Base-by-base conservation (phyloP, 2,113 vertebrate species). In the Centropus unirufus region DNA sequence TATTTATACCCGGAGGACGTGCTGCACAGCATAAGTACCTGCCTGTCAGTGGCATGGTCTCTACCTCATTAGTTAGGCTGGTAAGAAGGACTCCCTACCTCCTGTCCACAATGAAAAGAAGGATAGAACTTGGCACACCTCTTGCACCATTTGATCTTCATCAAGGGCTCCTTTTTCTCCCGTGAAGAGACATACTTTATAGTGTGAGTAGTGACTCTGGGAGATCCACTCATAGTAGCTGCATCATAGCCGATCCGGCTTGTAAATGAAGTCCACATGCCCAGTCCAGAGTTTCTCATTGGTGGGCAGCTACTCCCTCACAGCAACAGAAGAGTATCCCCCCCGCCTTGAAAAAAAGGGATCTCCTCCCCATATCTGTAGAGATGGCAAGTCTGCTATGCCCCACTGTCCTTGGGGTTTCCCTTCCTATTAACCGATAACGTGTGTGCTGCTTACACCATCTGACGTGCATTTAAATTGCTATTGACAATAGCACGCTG, bases 401-500 rank as follows among this genome's bases (percentile, higher is more conserved):
- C 34, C n/a, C 29, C 61, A 29, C 61, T 84, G 77, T 36, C 78
- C 95, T 81, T 86, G 79, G 63, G 78, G 67, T 17, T 79, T 76
- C 16, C 30, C 21, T 76, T 69, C 36, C 17, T 34, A 14, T 69
- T 46, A 92, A 58, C 62, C 16, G 42, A 32, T 62, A 79, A 75
- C 9, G 14, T 5, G 9, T 46, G 46, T 70, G 69, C 69, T 95
- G 52, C 79, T 83, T 16, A 16, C 61, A 21, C 0, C 6, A 40
- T 34, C 81, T 92, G 80, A 54, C 59, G 73, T 22, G 42, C 77
- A 58, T 80, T 83, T 83, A 88, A 90, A 92, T 80, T 80, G 34
- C 72, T 89, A 63, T 83, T 83, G 59, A 63, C 83, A 95, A 14
- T 23, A 42, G 83, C 94, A 77, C 63, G 72, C 90, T 87, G 87